Base-by-base conservation (phyloP, 2,888 invertebrate genomes). In the Temnothorax unifasciatus region DNA sequence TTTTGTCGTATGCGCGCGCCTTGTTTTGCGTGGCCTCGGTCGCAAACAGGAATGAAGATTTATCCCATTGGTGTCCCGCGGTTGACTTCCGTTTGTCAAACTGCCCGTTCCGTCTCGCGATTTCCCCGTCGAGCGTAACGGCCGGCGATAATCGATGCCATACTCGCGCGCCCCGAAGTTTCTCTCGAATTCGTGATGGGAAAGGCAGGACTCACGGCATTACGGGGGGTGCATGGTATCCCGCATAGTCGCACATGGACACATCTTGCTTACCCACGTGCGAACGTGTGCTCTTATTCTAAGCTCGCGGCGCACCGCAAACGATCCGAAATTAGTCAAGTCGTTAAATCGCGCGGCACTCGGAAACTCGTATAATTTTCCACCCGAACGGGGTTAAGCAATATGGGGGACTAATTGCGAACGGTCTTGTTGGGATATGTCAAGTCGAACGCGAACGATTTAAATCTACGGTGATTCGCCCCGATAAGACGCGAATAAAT, bases 381-480 rank as follows among this genome's bases (percentile, higher is more conserved):
- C 88, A 77, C 41, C 69, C 47, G 44, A 74, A 68, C 84, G 79
- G 85, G 88, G 87, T 89, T 89, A 90, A 92, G 92, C 90, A 90
- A 92, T 91, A 90, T 91, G 90, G 90, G 90, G 92, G 18, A 92
- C 91, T 92, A 93, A 93, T 93, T 92, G 92, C 91, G 86, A 93
- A 93, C 92, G 92, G 90, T 92, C 90, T 73, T 73, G 59, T 25
- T 41, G 74, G 15, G 21, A 15, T 29, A n/a, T 13, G 50, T 59
- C 73, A 61, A 25, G 47, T 59, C 59, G 73, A 15, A 73, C 59
- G 25, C 59, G 25, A 5, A 50, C 38, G 59, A 81, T 73, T 61
- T 50, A 50, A 73, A 79, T 61, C 25, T 13, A 38, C n/a, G 79
- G 8, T n/a, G 57, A 54, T 34, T 54, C 38, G 8, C 18, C 13